Conservation (phyloP, 2,888 invertebrate species). For the Graphium colonna region DNA sequence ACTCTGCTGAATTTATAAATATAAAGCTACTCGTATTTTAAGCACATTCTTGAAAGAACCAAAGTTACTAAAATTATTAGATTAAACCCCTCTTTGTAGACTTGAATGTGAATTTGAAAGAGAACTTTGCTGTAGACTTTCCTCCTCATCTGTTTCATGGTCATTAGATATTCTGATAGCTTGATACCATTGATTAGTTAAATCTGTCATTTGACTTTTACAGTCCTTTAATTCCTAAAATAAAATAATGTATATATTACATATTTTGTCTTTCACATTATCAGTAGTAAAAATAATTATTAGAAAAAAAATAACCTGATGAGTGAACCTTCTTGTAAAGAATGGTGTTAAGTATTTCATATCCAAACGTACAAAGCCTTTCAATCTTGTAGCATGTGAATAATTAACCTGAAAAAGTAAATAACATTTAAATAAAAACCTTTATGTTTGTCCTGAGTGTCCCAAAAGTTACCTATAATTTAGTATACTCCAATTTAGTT, state of each 20-base stretch:
- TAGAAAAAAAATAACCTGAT: constrained; percentile 83
- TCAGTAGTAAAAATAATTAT: too few relatives aligned
- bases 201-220: constrained; percentile 96
- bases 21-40: constrained; percentile 18
- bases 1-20: constrained; percentile 9
- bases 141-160: constrained; percentile 89
- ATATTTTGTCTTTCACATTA: too few relatives aligned
- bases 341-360: constrained; percentile 97
- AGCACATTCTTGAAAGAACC: background rate
- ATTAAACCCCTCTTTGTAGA: constrained; percentile 63
- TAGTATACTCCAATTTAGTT: too few relatives aligned
- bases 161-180: constrained; percentile 94
- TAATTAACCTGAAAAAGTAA: constrained; percentile 79
- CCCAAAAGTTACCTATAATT: too few relatives aligned
- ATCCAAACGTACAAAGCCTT: constrained; percentile 95
- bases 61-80: too few relatives aligned
- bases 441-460: too few relatives aligned
- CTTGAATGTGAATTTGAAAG: constrained; percentile 63
- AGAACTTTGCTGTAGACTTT: constrained; percentile 59
- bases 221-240: constrained; percentile 95
- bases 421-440: too few relatives aligned
- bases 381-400: constrained; percentile 85
- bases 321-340: constrained; percentile 96
- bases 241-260: background rate
- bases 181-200: constrained; percentile 98